Conservation (phyloP, 2,797 vertebrate genomes). For the Microctenopoma stevenorrisi region DNA sequence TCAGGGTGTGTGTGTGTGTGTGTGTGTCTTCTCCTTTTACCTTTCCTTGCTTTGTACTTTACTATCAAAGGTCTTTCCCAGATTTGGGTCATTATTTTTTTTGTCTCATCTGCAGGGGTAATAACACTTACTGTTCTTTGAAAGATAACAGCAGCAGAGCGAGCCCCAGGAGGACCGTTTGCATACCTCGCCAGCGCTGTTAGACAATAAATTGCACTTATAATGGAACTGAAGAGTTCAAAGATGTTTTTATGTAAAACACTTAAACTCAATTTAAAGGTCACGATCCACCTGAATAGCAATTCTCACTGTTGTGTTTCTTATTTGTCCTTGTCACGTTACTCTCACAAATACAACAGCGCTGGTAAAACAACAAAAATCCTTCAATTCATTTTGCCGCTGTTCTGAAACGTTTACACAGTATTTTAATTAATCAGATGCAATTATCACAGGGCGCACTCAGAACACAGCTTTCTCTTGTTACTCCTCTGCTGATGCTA, state of each 20-base stretch:
- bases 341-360: slow-evolving; percentile 17
- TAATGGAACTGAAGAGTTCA: slow-evolving; percentile 20
- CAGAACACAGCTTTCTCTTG: background rate
- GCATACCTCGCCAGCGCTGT: slow-evolving; percentile 19
- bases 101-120: slow-evolving; percentile 48
- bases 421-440: slow-evolving; percentile 37
- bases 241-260: slow-evolving; percentile 38
- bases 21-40: slow-evolving; percentile 13
- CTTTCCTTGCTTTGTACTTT: slow-evolving; percentile 24
- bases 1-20: background rate
- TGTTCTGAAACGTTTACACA: slow-evolving; percentile 7
- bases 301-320: slow-evolving; percentile 17
- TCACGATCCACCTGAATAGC: slow-evolving; percentile 17
- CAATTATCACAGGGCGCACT: slow-evolving; percentile 21
- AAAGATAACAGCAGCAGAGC: slow-evolving; percentile 44
- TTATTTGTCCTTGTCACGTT: slow-evolving; percentile 38
- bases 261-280: slow-evolving; percentile 41
- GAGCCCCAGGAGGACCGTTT: slow-evolving; percentile 34
- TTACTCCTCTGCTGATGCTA: slow-evolving; percentile 16
- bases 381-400: slow-evolving; percentile 13
- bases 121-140: slow-evolving; percentile 52
- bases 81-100: slow-evolving; percentile 54
- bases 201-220: slow-evolving; percentile 30
- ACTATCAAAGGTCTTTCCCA: slow-evolving; percentile 40
- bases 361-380: slow-evolving; percentile 2